phyloP scores from a whole-genome alignment of 1,140 invertebrate genomes.

The Penaeus vannamei region DNA sequence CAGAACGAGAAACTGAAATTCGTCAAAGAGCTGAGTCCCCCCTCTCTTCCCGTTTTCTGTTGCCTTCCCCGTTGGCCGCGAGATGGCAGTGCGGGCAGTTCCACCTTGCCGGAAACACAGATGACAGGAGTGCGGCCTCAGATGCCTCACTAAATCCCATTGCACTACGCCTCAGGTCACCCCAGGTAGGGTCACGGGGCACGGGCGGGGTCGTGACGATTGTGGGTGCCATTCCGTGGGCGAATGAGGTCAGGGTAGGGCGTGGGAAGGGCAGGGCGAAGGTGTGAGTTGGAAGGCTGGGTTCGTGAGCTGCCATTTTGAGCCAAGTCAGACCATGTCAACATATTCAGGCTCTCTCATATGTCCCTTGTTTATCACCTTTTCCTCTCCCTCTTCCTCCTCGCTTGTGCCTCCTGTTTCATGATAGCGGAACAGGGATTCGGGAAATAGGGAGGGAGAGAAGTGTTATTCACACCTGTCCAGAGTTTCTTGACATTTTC shows the following conservation, averaged over 20 bases:
- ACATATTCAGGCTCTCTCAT: constrained; percentile 21
- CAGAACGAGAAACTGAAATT: too few relatives aligned
- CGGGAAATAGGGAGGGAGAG: too few relatives aligned
- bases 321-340: constrained; percentile 55
- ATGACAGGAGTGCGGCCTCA: constrained; percentile 50
- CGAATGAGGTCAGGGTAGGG: too few relatives aligned
- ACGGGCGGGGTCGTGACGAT: too few relatives aligned
- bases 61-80: constrained; percentile 9
- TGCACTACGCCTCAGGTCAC: constrained; percentile 57
- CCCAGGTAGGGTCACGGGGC: constrained; percentile 38
- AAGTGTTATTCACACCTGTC: too few relatives aligned
- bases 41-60: too few relatives aligned
- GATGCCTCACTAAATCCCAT: constrained; percentile 53
- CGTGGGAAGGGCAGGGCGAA: too few relatives aligned
- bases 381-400: neutral
- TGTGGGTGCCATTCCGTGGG: neutral
- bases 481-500: too few relatives aligned
- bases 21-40: too few relatives aligned
- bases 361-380: neutral
- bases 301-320: constrained; percentile 59
- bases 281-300: neutral
- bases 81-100: constrained; percentile 52
- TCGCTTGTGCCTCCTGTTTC: too few relatives aligned
- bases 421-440: too few relatives aligned
- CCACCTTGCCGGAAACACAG: constrained; percentile 65